Conservation (phyloP, 2,888 invertebrate species). For the Epinotia ramella region DNA sequence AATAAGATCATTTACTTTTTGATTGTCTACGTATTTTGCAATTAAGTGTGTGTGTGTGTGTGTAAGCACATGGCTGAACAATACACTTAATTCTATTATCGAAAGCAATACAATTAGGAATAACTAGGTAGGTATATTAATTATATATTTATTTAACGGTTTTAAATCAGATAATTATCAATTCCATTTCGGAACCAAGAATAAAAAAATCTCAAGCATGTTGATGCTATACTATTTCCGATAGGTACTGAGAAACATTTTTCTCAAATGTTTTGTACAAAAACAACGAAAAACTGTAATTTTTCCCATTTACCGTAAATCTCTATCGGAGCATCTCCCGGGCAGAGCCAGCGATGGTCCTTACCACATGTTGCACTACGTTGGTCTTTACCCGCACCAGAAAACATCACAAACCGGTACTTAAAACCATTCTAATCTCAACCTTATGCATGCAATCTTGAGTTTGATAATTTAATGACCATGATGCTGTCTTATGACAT, state of each 20-base stretch:
- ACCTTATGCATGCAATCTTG: rapidly evolving
- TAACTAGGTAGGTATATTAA: no score
- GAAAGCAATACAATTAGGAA: no score
- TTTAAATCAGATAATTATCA: no score
- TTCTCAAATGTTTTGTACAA: background rate
- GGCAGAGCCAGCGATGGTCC: slow-evolving; percentile 74
- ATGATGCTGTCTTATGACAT: slow-evolving; percentile 35
- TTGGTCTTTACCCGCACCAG: slow-evolving; percentile 65
- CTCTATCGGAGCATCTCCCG: slow-evolving; percentile 73
- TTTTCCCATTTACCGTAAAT: slow-evolving; percentile 58
- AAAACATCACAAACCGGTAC: slow-evolving; percentile 50
- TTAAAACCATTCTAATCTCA: slow-evolving; percentile 37
- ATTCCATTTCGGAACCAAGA: no score
- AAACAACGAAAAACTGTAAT: slow-evolving; percentile 14
- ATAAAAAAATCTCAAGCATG: no score
- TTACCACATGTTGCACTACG: slow-evolving; percentile 80
- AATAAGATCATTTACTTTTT: background rate
- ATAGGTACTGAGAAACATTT: no score
- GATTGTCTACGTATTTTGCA: background rate
- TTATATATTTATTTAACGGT: no score
- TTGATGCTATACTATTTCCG: no score
- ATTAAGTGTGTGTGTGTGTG: no score
- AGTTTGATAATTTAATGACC: slow-evolving; percentile 36
- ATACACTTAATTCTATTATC: no score
- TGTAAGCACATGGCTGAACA: no score